Evolutionary conservation across 2,888 invertebrate genomes (phyloP), one percentile per base, ranked within the genome.

Genomic region (Agrochola litura): DNA sequence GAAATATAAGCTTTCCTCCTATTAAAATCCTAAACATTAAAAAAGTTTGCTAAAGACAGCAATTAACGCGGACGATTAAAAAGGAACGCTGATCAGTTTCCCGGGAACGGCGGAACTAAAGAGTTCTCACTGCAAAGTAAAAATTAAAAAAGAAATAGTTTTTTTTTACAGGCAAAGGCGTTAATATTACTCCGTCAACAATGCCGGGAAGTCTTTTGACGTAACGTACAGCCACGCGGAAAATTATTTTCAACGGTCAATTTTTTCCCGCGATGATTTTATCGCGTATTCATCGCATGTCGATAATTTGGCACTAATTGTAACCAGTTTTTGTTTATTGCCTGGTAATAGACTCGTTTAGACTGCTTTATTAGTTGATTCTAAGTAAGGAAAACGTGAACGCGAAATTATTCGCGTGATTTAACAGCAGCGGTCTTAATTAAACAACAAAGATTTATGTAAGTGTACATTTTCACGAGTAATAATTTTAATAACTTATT

Each of bases 131-230:
- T 85, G 73, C 69, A 65, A 76, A 84, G 69, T 65, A 76, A 64
- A 79, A 82, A 82, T 73, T 69, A 84, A 83, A 76, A 73, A 74
- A 70, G 1, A 64, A 61, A 58, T 25, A 46, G 37, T 43, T 52
- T 64, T 79, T 68, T 72, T 81, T 73, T 72, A 60, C 70, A 77
- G 73, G 79, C 79, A 79, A 82, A 82, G 69, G 88, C 81, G 77
- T 84, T 84, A 85, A 85, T 88, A 87, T 82, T 85, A 76, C 86
- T 86, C 78, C 86, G 80, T 83, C 88, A 85, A 88, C 82, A 89
- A 86, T 85, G 61, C 54, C 37, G 8, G 58, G 58, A 58, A 65
- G 68, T 64, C 76, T 77, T 68, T 78, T 79, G 3, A 52, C 68
- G 76, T 78, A 76, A 72, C 54, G 80, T 77, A 87, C 84, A 87